Conservation (phyloP, 2,888 invertebrate species). For the Melanargia galathea region DNA sequence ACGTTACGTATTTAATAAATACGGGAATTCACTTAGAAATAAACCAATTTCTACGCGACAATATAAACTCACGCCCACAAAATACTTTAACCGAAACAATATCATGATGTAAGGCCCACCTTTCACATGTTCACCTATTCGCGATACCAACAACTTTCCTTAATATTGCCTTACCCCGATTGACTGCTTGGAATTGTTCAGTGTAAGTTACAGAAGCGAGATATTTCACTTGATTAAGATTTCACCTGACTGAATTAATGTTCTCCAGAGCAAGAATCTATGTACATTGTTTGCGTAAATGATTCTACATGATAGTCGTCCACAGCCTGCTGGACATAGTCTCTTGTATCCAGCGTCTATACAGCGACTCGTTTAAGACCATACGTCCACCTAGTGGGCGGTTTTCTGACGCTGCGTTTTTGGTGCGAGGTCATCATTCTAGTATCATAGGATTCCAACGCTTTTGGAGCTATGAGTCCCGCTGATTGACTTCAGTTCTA, state of each 20-base stretch:
- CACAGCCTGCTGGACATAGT: no score
- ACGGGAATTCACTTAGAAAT: not conserved
- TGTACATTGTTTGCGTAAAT: no score
- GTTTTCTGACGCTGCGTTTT: no score
- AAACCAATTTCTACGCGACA: not conserved
- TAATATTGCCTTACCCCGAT: slow-evolving; percentile 71
- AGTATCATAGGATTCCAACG: no score
- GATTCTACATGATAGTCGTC: no score
- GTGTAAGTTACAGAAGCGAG: slow-evolving; percentile 37
- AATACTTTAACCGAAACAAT: slow-evolving; percentile 31
- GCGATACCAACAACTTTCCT: slow-evolving; percentile 45
- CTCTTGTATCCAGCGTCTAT: no score
- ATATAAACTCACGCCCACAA: slow-evolving; percentile 9
- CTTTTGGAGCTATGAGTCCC: no score
- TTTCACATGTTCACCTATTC: slow-evolving; percentile 36
- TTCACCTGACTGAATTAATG: not conserved
- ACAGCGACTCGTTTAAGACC: no score
- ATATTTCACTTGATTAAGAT: not conserved
- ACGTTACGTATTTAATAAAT: not conserved
- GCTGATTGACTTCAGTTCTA: no score
- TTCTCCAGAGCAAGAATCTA: not conserved
- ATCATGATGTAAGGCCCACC: slow-evolving; percentile 38
- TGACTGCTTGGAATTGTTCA: slow-evolving; percentile 65
- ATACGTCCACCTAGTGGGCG: no score
- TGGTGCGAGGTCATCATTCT: no score